Evolutionary conservation across 1,140 invertebrate species (phyloP).

Genomic region (Zaprionus tsacasi): DNA sequence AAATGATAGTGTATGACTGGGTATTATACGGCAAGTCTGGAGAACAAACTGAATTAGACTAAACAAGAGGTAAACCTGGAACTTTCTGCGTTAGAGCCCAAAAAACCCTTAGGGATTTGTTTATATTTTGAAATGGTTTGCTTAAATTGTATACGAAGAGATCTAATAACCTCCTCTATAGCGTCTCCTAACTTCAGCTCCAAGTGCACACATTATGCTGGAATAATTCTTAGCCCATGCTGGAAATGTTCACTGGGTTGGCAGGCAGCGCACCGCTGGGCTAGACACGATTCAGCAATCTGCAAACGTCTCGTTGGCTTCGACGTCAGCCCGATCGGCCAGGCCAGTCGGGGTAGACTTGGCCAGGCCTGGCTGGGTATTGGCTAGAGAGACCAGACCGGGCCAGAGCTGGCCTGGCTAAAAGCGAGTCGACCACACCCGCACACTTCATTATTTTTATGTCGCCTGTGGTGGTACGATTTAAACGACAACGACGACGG

Average conservation of each 20-base stretch:
- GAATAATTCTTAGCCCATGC: conserved; percentile 4
- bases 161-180: no score
- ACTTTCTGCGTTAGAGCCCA: no score
- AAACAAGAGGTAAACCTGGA: not conserved
- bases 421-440: conserved; percentile 83
- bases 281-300: conserved; percentile 79
- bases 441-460: conserved; percentile 84
- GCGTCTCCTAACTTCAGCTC: no score
- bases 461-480: conserved; percentile 84
- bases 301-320: conserved; percentile 68
- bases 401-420: conserved; percentile 23
- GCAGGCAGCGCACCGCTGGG: conserved; percentile 57
- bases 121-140: no score
- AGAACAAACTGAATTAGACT: not conserved
- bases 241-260: conserved; percentile 70
- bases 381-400: no score
- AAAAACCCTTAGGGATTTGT: no score
- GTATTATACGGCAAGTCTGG: not conserved
- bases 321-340: no score
- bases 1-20: not conserved
- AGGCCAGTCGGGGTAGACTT: conserved; percentile 49
- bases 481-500: conserved; percentile 80
- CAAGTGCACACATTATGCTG: not conserved
- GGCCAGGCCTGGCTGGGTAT: conserved; percentile 50
- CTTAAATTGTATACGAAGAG: no score